Evolutionary conservation across 2,888 invertebrate genomes (phyloP).

Genomic region (Belgica antarctica): DNA sequence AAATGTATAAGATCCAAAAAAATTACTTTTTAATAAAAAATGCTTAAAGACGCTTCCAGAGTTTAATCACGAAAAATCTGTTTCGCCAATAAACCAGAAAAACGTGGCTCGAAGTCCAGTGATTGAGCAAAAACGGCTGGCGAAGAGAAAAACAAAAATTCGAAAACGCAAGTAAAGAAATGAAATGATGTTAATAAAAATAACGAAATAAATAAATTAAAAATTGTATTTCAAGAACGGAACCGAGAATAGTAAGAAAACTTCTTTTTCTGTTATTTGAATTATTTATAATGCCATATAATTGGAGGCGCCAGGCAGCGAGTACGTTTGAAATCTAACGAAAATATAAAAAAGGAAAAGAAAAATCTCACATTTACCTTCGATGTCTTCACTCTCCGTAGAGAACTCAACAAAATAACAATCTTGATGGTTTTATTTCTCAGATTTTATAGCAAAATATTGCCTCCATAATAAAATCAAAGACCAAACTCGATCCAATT

Average conservation of each 20-base stretch:
- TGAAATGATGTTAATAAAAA: conserved; percentile 44
- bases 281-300: conserved; percentile 43
- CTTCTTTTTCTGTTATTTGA: conserved; percentile 30
- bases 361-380: conserved; percentile 23
- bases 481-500: not conserved
- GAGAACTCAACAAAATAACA: conserved; percentile 9
- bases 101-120: conserved; percentile 32
- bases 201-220: conserved; percentile 44
- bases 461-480: conserved; percentile 10
- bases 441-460: conserved; percentile 5
- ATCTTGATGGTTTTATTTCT: conserved; percentile 13
- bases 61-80: conserved; percentile 33
- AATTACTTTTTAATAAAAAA: not conserved
- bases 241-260: conserved; percentile 11
- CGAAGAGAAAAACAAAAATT: not conserved
- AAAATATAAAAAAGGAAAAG: not conserved
- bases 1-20: not conserved
- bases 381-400: not conserved
- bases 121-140: conserved; percentile 24
- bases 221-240: conserved; percentile 29
- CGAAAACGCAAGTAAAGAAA: conserved; percentile 43
- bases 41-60: conserved; percentile 5
- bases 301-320: conserved; percentile 42
- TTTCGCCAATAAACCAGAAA: conserved; percentile 24
- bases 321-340: conserved; percentile 16